phyloP scores from a whole-genome alignment of 2,113 vertebrate species.

The Fregetta grallaria region DNA sequence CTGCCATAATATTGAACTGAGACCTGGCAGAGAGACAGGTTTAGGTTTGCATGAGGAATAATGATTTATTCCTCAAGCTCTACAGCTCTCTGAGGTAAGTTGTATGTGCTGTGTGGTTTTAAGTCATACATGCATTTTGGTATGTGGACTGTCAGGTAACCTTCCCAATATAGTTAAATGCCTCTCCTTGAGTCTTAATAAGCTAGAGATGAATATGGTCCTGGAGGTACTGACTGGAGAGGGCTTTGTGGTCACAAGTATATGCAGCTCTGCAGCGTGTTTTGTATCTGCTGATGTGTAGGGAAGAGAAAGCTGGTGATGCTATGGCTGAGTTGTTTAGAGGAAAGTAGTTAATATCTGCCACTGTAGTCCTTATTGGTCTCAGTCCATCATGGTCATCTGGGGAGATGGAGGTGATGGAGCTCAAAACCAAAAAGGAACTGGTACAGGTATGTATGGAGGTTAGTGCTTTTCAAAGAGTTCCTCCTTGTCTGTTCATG shows the following conservation, averaged over 20 bases:
- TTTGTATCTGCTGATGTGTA: neutral
- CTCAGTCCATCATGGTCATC: neutral
- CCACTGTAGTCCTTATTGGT: neutral
- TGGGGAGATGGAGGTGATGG: too few species aligned
- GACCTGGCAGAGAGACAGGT: neutral
- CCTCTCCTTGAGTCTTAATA: neutral
- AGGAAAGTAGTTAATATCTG: neutral
- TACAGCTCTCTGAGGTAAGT: neutral
- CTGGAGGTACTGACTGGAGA: neutral
- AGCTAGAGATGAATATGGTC: neutral
- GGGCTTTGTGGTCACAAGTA: neutral
- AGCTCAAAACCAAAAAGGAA: neutral
- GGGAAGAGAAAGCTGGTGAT: neutral
- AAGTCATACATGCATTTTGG: fast-evolving
- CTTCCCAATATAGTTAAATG: neutral
- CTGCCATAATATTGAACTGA: neutral
- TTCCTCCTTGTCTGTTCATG: neutral
- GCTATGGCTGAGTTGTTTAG: neutral
- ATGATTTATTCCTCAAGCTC: neutral
- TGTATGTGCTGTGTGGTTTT: neutral
- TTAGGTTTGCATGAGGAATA: neutral
- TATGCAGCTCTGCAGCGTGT: neutral
- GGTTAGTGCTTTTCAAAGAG: neutral
- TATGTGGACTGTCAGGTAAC: neutral
- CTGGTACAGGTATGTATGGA: too few species aligned